phyloP scores from a whole-genome alignment of 2,888 invertebrate genomes.

The Trilocha varians region DNA sequence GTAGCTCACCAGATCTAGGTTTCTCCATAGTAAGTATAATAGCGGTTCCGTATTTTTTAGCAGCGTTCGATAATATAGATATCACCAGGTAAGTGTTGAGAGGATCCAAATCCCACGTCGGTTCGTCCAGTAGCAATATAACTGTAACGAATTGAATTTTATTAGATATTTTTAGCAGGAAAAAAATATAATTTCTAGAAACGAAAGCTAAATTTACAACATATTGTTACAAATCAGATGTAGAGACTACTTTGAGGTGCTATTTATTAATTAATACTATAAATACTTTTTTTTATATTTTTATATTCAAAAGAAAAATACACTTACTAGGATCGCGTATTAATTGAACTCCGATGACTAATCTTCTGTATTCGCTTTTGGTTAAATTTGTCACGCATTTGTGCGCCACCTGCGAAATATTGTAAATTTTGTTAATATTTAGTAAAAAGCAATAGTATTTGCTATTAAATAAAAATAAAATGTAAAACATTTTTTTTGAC shows the following conservation, averaged over 20 bases:
- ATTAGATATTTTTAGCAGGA: no score
- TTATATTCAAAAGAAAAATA: no score
- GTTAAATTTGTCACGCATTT: constrained; percentile 88
- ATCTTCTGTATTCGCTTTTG: constrained; percentile 89
- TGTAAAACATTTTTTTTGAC: no score
- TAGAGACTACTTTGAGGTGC: no score
- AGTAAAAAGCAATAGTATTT: no score
- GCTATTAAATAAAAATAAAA: not conserved
- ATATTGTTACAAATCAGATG: no score
- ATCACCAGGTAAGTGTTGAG: constrained; percentile 95
- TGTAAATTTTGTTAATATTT: not conserved
- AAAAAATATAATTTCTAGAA: no score
- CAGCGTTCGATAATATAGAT: constrained; percentile 91
- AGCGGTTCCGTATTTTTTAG: constrained; percentile 92
- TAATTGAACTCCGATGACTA: constrained; percentile 93
- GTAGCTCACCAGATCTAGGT: constrained; percentile 77
- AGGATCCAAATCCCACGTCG: constrained; percentile 95
- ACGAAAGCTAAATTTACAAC: no score
- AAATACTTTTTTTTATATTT: no score
- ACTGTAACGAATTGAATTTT: constrained; percentile 75
- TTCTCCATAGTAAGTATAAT: constrained; percentile 94
- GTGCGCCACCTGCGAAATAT: constrained; percentile 83
- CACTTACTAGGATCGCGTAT: constrained; percentile 91
- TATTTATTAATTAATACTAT: no score
- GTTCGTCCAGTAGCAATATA: constrained; percentile 91